Base-by-base conservation (phyloP, 2,888 invertebrate genomes). In the Drosophila atroscutellata region DNA sequence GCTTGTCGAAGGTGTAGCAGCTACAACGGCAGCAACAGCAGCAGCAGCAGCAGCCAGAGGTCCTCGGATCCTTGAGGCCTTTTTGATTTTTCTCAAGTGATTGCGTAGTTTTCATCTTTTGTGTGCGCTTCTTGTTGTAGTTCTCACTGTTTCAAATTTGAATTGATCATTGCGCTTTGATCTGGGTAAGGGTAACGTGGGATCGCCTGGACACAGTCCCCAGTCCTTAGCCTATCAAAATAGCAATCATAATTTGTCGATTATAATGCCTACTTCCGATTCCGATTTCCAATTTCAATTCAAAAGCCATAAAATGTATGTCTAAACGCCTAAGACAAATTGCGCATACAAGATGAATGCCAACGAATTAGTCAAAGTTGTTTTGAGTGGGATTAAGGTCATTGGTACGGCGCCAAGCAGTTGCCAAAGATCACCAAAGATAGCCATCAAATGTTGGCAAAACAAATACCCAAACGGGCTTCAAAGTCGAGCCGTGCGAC, bases 31-130 rank as follows among this genome's bases (percentile, higher is more conserved):
- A 30, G 51, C 56, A 34, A 11, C 65, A n/a, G n/a, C 26, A 26
- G 3, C 42, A 24, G 32, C 20, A 50, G 68, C 71, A 65, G 47
- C 65, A 69, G 59, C 59, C 55, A 49, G 73, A 83, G 81, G 76
- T 86, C 90, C 89, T 90, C 74, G 70, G 57, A 81, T 72, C 72
- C 81, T 81, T 67, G 55, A 63, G 69, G 74, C 80, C 81, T 77
- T 82, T 80, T 84, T 90, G 90, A 91, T 90, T 91, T 90, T 90
- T 90, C 90, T 90, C 90, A 90, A 91, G 90, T 89, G 90, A 90
- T 90, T 90, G 90, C 80, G 88, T 87, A 77, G 90, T 90, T 90
- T 90, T 89, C 88, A 83, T 77, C 72, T 80, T 77, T 79, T 84
- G 67, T 74, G 68, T 47, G 36, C 52, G 61, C 76, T 70, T 72